Base-by-base conservation (phyloP, 2,888 invertebrate genomes). In the Stegophylla sp. region DNA sequence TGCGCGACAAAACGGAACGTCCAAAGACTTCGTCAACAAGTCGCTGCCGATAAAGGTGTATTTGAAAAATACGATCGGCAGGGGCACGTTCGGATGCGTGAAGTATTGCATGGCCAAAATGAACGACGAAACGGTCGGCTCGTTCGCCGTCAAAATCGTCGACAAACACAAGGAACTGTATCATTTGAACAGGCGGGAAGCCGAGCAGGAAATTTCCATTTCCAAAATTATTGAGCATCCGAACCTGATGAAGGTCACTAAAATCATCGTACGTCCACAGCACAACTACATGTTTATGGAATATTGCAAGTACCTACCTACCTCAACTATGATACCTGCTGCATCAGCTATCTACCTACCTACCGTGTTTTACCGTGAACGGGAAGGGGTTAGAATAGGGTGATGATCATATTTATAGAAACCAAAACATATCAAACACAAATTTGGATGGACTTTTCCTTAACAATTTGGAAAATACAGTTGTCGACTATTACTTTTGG, bases 261-360 rank as follows among this genome's bases (percentile, higher is more conserved):
- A 61, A 5, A 61, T 61, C 48, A 23, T 56, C 48, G 13, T n/a
- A 17, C 9, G 48, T 15, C 34, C 5, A 2, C 43, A 51, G 9
- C 23, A 28, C 23, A 48, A 69, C 3, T 71, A 69, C 51, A 48
- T 79, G 34, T 79, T 61, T 34, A 69, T 79, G 79, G 79, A 79
- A 56, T 79, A 71, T 59, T 79, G 79, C 79, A 79, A 71, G 79
- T 79, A 71, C n/a, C 17, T 28, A 34, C 48, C 23, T 45, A 45
- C 23, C n/a, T n/a, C n/a, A n/a, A n/a, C n/a, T n/a, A n/a, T n/a
- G n/a, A n/a, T n/a, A n/a, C n/a, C n/a, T n/a, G n/a, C n/a, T n/a
- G n/a, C n/a, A n/a, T n/a, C n/a, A n/a, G n/a, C n/a, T n/a, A n/a
- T n/a, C n/a, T n/a, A n/a, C n/a, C n/a, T n/a, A n/a, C n/a, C n/a